These are phyloP conservation scores for Nemotelus pantherinus DNA, from an alignment of 2,888 invertebrate species.

Conservation along the genomic window DNA sequence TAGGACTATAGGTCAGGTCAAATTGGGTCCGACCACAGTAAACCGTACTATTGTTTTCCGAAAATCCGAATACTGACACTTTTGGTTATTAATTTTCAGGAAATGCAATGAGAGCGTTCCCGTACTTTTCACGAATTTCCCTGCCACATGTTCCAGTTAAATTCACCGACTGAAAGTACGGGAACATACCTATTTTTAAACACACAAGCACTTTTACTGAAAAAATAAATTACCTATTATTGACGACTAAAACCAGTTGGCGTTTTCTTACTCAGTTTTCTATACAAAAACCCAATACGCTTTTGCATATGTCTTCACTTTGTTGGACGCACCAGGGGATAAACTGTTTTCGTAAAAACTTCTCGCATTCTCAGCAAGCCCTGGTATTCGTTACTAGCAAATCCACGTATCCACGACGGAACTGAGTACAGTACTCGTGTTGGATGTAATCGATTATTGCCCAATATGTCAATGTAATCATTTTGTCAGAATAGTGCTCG, in stretches of 20 bases:
- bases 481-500: too few species aligned
- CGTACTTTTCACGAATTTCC: too few species aligned
- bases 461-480: constrained; percentile 96
- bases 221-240: constrained; percentile 54
- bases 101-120: too few species aligned
- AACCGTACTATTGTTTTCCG: too few species aligned
- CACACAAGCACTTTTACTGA: too few species aligned
- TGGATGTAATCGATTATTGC: constrained; percentile 84
- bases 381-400: constrained; percentile 86
- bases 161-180: too few species aligned
- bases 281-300: constrained; percentile 78
- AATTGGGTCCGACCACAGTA: too few species aligned
- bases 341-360: constrained; percentile 69
- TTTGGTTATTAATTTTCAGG: too few species aligned
- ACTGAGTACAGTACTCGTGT: constrained; percentile 84
- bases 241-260: constrained; percentile 70
- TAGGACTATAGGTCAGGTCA: too few species aligned
- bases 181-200: too few species aligned
- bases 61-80: too few species aligned
- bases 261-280: constrained; percentile 82
- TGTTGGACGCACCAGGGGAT: constrained; percentile 74
- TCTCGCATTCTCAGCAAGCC: constrained; percentile 75
- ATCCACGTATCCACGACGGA: constrained; percentile 90
- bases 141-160: too few species aligned
- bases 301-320: constrained; percentile 82